Evolutionary conservation across 2,113 vertebrate genomes (phyloP).

Genomic region (Tauraco erythrolophus): DNA sequence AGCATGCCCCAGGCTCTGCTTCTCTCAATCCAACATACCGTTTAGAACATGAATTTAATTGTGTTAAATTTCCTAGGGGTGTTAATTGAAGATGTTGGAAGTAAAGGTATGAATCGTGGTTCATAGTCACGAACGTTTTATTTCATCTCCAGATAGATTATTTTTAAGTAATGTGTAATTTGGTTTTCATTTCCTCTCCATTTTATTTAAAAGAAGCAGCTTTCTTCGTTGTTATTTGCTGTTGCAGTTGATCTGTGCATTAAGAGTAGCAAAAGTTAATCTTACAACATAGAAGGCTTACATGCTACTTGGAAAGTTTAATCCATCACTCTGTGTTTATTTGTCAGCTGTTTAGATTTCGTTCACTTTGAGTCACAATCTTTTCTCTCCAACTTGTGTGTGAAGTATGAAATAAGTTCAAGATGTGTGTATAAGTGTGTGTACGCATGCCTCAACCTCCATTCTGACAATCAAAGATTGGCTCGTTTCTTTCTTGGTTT

Average conservation of each 20-base stretch:
- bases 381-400: neutral
- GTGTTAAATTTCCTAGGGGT: neutral
- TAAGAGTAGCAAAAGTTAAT: neutral
- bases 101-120: neutral
- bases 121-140: neutral
- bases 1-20: constrained; percentile 22
- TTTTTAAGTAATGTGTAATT: neutral
- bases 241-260: neutral
- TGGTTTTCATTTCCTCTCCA: neutral
- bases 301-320: neutral
- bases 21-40: neutral
- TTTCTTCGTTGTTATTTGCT: neutral
- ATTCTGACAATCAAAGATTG: neutral
- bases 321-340: constrained; percentile 34
- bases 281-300: neutral
- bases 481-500: neutral
- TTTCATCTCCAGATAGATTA: neutral
- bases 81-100: constrained; percentile 18
- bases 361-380: neutral
- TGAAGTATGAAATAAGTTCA: constrained; percentile 17
- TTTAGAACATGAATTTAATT: neutral
- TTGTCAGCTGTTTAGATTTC: constrained; percentile 49
- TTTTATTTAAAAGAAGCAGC: neutral
- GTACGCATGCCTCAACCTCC: neutral
- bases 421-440: neutral